Evolutionary conservation across 2,888 invertebrate genomes (phyloP), one percentile per base, ranked within the genome.

Genomic region (Iselma pallidipennis): DNA sequence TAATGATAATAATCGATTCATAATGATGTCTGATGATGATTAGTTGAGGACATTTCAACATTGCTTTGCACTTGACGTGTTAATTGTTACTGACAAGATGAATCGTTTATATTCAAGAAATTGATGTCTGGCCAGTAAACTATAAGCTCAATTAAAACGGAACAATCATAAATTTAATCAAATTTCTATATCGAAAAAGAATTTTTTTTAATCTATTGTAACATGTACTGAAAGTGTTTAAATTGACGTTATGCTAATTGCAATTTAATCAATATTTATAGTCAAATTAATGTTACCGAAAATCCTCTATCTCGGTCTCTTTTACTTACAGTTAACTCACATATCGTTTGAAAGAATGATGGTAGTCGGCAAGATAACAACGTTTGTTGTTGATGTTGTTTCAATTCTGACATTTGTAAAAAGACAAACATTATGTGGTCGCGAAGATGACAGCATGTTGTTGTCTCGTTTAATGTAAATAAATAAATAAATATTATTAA

Each of bases 61-160:
- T 31, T 33, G 26, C 16, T 31, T 52, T 50, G 55, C 51, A 51
- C 45, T 60, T 42, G 42, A 58, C 29, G 60, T 29, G 54, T 51
- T 55, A 60, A 45, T 45, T 61, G 37, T 45, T 31, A 37, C 50
- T 55, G 42, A 45, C 45, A 45, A 45, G 23, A 55, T 28, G 48
- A 42, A 33, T 37, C 5, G 42, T 37, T 14, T n/a, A 51, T 19
- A 49, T 49, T 49, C 12, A 9, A 31, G 51, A n/a, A 28, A 33
- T 52, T 52, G 16, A 52, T 19, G 28, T 21, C 19, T 16, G 21
- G 23, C 23, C 4, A n/a, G n/a, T n/a, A n/a, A n/a, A n/a, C n/a
- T n/a, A n/a, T n/a, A n/a, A n/a, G n/a, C n/a, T 19, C 51, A 31
- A 19, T 31, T 33, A 12, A 23, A 52, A 29, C 31, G 5, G 6